These are phyloP conservation scores for Pygocentrus nattereri DNA, from an alignment of 2,797 vertebrate species.

Conservation along the genomic window DNA sequence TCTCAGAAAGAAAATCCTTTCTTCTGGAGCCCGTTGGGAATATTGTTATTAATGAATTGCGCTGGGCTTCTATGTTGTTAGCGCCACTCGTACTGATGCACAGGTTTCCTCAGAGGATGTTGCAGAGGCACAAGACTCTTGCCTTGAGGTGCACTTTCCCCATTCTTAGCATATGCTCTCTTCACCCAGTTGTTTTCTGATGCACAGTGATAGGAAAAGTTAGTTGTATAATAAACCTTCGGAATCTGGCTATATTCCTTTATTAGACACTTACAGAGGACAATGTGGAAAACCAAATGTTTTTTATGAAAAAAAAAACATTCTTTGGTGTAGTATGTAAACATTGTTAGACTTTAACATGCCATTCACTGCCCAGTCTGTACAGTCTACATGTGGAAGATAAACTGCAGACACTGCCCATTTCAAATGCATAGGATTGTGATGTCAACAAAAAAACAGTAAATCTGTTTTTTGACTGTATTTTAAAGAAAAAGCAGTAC, in stretches of 20 bases:
- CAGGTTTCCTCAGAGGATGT: slow-evolving; percentile 21
- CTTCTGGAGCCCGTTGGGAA: slow-evolving; percentile 33
- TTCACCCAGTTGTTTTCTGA: not conserved
- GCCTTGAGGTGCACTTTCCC: not conserved
- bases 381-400: too few relatives aligned
- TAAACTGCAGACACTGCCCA: too few relatives aligned
- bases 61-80: slow-evolving; percentile 33
- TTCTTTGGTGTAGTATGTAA: too few relatives aligned
- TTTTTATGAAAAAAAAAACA: not conserved
- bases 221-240: not conserved
- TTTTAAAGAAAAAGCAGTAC: too few relatives aligned
- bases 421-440: too few relatives aligned
- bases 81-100: slow-evolving; percentile 28
- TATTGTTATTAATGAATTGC: slow-evolving; percentile 39
- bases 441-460: too few relatives aligned
- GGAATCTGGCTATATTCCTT: not conserved
- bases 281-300: too few relatives aligned
- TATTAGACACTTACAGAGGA: not conserved
- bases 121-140: slow-evolving; percentile 18
- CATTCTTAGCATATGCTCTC: not conserved
- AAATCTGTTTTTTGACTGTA: too few relatives aligned
- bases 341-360: too few relatives aligned
- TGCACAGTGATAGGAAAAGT: not conserved
- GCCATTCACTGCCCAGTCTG: too few relatives aligned
- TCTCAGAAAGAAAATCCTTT: slow-evolving; percentile 2